Conservation (phyloP, 2,113 vertebrate species). For the Mesoclemmys tuberculata region DNA sequence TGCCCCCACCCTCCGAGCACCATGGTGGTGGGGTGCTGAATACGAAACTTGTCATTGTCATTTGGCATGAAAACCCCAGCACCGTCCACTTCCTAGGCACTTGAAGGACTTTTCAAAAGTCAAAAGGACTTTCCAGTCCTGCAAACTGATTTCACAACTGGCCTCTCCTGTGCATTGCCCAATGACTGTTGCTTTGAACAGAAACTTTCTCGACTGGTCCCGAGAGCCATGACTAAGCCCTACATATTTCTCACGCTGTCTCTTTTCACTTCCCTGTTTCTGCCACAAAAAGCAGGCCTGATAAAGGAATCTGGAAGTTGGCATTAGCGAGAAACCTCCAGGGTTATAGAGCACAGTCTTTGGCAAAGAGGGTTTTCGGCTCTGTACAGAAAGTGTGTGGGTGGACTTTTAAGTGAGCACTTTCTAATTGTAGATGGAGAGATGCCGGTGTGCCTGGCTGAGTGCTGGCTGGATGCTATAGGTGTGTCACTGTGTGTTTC, state of each 20-base stretch:
- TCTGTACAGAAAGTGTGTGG: not conserved
- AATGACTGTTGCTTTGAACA: fast-evolving
- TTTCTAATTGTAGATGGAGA: not conserved
- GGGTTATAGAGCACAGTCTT: fast-evolving
- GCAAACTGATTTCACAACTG: not conserved
- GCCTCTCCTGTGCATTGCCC: not conserved
- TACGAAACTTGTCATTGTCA: not conserved
- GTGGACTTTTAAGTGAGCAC: too few species aligned
- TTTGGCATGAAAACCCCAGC: not conserved
- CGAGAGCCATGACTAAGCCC: not conserved
- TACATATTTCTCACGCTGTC: not conserved
- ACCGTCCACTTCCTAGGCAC: too few species aligned
- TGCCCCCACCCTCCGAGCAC: not conserved
- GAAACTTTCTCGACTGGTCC: not conserved
- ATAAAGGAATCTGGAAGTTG: not conserved
- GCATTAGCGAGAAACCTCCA: not conserved
- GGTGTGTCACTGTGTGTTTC: too few species aligned
- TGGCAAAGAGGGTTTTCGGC: not conserved
- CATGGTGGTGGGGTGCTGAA: not conserved
- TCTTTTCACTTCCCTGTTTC: slow-evolving; percentile 35
- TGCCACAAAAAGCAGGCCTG: not conserved
- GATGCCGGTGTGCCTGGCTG: not conserved
- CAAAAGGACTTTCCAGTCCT: not conserved
- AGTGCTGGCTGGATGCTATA: not conserved
- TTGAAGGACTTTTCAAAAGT: too few species aligned